These are phyloP conservation scores for Rhinella marina DNA, from an alignment of 2,797 vertebrate species.

Conservation along the genomic window DNA sequence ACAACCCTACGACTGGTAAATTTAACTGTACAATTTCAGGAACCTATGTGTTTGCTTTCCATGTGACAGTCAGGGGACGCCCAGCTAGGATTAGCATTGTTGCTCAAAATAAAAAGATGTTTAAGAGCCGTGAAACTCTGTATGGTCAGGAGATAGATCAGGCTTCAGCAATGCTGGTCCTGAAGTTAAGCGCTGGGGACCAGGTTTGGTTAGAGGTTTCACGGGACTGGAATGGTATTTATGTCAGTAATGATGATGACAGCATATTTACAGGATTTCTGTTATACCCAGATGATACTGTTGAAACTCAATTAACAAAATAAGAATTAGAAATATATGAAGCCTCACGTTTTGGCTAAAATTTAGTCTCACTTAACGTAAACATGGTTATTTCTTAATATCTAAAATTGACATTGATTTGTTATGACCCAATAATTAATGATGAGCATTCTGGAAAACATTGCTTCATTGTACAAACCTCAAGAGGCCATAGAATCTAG, in stretches of 20 bases:
- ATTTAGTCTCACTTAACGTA: neutral
- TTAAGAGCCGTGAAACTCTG: constrained; percentile 88
- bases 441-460: neutral
- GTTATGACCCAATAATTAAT: neutral
- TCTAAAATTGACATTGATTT: constrained; percentile 6
- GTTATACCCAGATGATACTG: constrained; percentile 78
- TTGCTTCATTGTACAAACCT: neutral
- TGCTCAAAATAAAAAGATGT: constrained; percentile 81
- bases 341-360: constrained; percentile 16
- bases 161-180: constrained; percentile 87
- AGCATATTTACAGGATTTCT: constrained; percentile 95
- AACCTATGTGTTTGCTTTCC: constrained; percentile 92
- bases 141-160: constrained; percentile 95
- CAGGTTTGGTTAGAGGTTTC: constrained; percentile 95
- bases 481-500: neutral
- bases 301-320: constrained; percentile 63
- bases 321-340: constrained; percentile 16
- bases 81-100: constrained; percentile 88
- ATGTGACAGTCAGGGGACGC: constrained; percentile 89
- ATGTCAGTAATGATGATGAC: constrained; percentile 92
- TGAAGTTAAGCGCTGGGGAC: constrained; percentile 83
- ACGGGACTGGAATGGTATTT: constrained; percentile 93
- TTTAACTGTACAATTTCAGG: constrained; percentile 89
- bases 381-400: constrained; percentile 1
- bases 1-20: constrained; percentile 82